These are phyloP conservation scores for Leptinotarsa tumamoca DNA, from an alignment of 2,888 invertebrate genomes.

Conservation along the genomic window DNA sequence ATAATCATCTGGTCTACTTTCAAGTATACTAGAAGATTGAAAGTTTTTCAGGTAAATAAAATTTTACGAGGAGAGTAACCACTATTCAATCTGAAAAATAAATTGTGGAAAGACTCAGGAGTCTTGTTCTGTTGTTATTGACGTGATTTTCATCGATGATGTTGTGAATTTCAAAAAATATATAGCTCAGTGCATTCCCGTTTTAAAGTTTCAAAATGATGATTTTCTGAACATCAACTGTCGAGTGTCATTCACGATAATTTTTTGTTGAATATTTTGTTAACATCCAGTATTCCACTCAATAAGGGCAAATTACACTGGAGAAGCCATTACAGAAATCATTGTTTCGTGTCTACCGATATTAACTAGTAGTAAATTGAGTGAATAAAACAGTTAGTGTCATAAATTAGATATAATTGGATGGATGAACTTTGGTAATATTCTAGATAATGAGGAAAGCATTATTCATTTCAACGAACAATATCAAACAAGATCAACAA, in stretches of 20 bases:
- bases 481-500: constrained; percentile 40
- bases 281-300: not conserved
- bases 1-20: no score
- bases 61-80: no score
- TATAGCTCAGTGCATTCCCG: no score
- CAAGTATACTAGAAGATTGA: no score
- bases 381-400: constrained; percentile 62
- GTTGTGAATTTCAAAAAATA: no score
- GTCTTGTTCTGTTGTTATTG: no score
- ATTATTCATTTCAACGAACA: constrained; percentile 57
- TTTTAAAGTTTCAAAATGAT: no score
- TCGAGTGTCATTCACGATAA: not conserved
- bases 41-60: no score
- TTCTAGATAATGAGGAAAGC: constrained; percentile 60
- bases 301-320: not conserved
- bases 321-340: constrained; percentile 43
- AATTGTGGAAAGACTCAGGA: no score
- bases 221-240: no score
- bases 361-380: constrained; percentile 61
- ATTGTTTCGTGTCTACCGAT: constrained; percentile 59
- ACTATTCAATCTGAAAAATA: no score
- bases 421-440: constrained; percentile 62
- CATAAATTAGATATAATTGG: constrained; percentile 63
- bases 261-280: not conserved
- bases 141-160: no score